A percentile compares a stretch with the other conserved stretches of the same genome.
Conservation (phyloP, 2,888 invertebrate species). For the Pyrrhia umbra region DNA sequence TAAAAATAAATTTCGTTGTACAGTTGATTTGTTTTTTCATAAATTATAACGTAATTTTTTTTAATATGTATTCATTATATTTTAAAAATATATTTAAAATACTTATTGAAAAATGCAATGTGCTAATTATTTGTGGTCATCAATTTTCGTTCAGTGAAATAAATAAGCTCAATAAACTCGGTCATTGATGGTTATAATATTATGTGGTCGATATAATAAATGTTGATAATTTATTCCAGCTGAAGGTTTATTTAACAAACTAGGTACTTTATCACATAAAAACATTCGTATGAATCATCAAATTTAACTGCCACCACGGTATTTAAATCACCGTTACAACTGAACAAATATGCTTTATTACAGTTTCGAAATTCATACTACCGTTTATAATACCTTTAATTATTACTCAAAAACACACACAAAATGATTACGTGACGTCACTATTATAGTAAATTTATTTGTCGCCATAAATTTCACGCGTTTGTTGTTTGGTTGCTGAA, state of each 20-base stretch:
- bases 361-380: constrained; percentile 26
- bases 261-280: constrained; percentile 41
- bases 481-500: constrained; percentile 57
- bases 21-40: no score
- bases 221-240: not conserved
- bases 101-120: no score
- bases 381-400: constrained; percentile 40
- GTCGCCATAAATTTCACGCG: constrained; percentile 62
- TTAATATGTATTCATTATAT: no score
- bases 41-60: no score
- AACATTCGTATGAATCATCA: constrained; percentile 42
- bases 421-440: constrained; percentile 40
- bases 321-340: constrained; percentile 36
- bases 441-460: constrained; percentile 62
- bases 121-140: no score
- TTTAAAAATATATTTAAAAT: no score
- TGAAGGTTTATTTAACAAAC: constrained; percentile 18
- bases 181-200: not conserved
- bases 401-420: constrained; percentile 33
- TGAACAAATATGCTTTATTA: constrained; percentile 42
- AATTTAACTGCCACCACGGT: constrained; percentile 18
- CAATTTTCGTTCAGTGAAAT: no score
- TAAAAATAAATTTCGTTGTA: no score
- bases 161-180: no score
- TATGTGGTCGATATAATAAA: no score